Evolutionary conservation across 2,113 vertebrate genomes (phyloP).

Genomic region (Calcarius ornatus): DNA sequence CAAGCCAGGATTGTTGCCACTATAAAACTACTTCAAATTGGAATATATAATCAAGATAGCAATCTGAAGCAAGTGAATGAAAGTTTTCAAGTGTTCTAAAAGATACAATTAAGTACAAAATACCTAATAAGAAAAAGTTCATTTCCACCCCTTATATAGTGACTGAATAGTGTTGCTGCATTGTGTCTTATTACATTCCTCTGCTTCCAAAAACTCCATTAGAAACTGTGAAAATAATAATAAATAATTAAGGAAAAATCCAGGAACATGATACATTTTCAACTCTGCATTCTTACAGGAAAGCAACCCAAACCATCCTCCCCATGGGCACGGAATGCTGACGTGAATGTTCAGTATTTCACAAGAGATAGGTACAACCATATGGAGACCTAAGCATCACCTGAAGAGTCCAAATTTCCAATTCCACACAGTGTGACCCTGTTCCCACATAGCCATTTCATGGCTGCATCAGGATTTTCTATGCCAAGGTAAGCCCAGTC

Average conservation of each 20-base stretch:
- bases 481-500: background rate
- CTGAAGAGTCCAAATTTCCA: background rate
- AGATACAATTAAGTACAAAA: background rate
- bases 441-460: background rate
- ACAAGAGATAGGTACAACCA: background rate
- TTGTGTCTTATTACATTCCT: background rate
- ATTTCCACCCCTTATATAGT: background rate
- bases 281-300: background rate
- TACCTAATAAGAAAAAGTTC: background rate
- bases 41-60: background rate
- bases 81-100: background rate
- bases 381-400: background rate
- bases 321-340: accelerated
- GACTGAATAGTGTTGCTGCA: background rate
- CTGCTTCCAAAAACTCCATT: background rate
- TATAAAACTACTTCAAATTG: background rate
- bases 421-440: background rate
- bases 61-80: background rate
- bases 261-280: accelerated
- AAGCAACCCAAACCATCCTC: background rate
- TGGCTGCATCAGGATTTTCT: background rate
- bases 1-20: background rate
- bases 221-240: background rate
- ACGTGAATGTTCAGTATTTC: background rate
- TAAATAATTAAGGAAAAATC: background rate